Percentiles rank a stretch among this genome's conserved stretches.
phyloP scores from a whole-genome alignment of 2,113 vertebrate genomes.

The Meriones unguiculatus region DNA sequence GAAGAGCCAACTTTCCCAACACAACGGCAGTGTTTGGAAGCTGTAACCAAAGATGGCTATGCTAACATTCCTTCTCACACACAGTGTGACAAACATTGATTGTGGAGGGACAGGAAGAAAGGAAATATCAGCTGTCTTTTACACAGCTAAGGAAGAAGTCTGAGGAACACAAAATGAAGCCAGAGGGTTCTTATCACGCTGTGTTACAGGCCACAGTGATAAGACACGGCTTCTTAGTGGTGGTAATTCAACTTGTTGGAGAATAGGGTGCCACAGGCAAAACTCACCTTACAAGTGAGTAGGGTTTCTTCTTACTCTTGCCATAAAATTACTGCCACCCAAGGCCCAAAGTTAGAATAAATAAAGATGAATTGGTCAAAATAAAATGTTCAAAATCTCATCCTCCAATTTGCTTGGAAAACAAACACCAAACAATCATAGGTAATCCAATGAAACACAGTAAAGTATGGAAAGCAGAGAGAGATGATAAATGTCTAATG shows the following conservation, averaged over 20 bases:
- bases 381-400: constrained; percentile 28
- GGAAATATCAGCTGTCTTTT: neutral
- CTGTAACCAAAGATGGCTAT: no score
- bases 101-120: neutral
- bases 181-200: neutral
- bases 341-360: neutral
- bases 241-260: neutral
- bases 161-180: neutral
- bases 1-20: neutral
- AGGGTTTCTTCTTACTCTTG: neutral
- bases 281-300: neutral
- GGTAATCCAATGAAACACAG: constrained; percentile 35
- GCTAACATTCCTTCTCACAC: neutral
- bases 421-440: constrained; percentile 16
- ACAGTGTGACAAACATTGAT: neutral
- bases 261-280: neutral
- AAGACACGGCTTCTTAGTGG: neutral
- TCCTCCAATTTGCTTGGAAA: constrained; percentile 30
- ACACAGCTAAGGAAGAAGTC: constrained; percentile 16
- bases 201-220: neutral
- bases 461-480: constrained; percentile 39
- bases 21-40: neutral
- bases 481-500: constrained; percentile 44
- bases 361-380: neutral
- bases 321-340: neutral